phyloP scores from a whole-genome alignment of 2,888 invertebrate species.

The Calliphora vomitoria region DNA sequence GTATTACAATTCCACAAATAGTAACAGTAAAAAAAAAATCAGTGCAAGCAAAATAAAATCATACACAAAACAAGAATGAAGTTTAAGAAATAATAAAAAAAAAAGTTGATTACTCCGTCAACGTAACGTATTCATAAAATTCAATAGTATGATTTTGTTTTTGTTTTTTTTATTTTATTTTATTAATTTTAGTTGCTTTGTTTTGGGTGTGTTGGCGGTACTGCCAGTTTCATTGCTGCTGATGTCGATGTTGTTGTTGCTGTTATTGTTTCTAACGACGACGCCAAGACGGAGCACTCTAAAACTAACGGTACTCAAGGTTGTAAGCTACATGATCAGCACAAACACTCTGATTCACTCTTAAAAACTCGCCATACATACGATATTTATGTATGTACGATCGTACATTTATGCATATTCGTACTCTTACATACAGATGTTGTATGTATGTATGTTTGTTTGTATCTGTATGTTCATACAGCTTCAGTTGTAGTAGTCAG shows the following conservation, averaged over 20 bases:
- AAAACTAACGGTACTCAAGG: slow-evolving; percentile 76
- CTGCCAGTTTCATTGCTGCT: slow-evolving; percentile 63
- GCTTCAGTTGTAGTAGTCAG: background rate
- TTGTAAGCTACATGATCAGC: slow-evolving; percentile 74
- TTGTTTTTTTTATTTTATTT: background rate
- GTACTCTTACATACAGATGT: background rate
- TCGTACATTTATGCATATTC: background rate
- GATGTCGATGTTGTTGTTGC: slow-evolving; percentile 50
- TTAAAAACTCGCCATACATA: slow-evolving; percentile 28
- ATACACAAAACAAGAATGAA: slow-evolving; percentile 62
- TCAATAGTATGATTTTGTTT: slow-evolving; percentile 64
- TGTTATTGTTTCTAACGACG: slow-evolving; percentile 62
- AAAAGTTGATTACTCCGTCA: slow-evolving; percentile 68
- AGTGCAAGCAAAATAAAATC: slow-evolving; percentile 62
- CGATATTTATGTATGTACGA: background rate
- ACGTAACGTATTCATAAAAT: slow-evolving; percentile 73
- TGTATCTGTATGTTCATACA: background rate
- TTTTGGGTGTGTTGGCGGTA: slow-evolving; percentile 73
- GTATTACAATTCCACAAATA: slow-evolving; percentile 68
- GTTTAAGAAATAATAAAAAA: slow-evolving; percentile 26
- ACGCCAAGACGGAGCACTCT: slow-evolving; percentile 74
- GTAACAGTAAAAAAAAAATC: slow-evolving; percentile 74
- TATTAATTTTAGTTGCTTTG: slow-evolving; percentile 59
- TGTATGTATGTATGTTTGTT: background rate
- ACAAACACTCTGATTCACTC: slow-evolving; percentile 66